Conservation (phyloP, 2,888 invertebrate species). For the Mesorhabditis spiculigera region DNA sequence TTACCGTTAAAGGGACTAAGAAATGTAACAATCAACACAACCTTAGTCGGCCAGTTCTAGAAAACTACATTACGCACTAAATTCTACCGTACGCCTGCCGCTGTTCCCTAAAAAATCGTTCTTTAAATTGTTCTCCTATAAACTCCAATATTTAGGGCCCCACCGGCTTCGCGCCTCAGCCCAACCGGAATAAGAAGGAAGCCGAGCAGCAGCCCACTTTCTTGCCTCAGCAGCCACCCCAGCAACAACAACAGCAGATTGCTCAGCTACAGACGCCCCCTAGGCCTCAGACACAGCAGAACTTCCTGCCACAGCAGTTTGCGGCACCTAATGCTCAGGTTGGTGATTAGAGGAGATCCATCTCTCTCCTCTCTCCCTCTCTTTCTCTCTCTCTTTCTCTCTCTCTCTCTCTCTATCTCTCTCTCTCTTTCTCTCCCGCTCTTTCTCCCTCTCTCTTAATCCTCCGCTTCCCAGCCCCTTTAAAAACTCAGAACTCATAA, state of each 20-base stretch:
- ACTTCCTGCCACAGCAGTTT: conserved; percentile 9
- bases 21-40: too few species aligned
- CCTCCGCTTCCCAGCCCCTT: background rate
- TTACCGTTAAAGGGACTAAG: too few species aligned
- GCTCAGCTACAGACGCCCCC: conserved; percentile 10
- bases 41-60: too few species aligned
- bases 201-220: background rate
- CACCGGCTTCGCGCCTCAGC: too few species aligned
- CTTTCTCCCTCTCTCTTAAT: too few species aligned
- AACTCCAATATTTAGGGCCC: too few species aligned
- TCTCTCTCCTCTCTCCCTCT: background rate
- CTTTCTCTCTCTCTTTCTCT: too few species aligned
- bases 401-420: too few species aligned
- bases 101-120: background rate
- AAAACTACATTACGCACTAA: background rate
- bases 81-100: background rate
- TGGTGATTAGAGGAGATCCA: background rate
- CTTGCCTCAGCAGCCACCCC: background rate
- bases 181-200: background rate
- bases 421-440: too few species aligned
- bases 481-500: background rate
- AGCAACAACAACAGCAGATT: conserved; percentile 9
- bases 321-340: conserved; percentile 7
- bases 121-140: too few species aligned
- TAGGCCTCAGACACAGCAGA: conserved; percentile 7